Conservation (phyloP, 2,113 vertebrate genomes). For the Eretmochelys imbricata region DNA sequence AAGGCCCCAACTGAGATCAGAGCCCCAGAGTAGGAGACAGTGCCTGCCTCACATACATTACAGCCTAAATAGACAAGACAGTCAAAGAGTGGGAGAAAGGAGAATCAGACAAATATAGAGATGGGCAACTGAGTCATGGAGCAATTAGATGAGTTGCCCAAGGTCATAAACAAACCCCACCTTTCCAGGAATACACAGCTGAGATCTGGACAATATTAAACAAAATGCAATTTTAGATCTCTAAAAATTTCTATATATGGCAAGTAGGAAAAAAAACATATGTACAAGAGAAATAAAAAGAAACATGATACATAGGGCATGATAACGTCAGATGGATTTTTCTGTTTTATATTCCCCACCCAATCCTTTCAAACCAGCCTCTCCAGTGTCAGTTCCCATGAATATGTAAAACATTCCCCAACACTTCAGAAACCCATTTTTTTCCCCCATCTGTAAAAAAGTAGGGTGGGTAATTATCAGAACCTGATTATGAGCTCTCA, state of each 20-base stretch:
- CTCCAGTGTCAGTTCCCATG: conserved; percentile 17
- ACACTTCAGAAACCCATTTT: conserved; percentile 26
- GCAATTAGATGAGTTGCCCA: background rate
- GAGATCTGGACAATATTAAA: background rate
- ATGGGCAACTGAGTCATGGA: background rate
- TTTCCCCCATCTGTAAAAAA: conserved; percentile 15
- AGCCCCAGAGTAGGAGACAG: background rate
- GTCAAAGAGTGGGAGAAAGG: background rate
- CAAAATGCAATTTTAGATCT: conserved; percentile 24
- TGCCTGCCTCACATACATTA: background rate
- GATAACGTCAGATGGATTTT: background rate
- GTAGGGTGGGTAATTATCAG: conserved; percentile 36
- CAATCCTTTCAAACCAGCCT: background rate
- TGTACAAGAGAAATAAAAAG: background rate
- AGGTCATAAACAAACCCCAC: background rate
- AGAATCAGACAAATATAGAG: background rate
- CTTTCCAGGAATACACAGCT: background rate
- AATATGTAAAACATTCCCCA: conserved; percentile 37
- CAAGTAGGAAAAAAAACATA: background rate
- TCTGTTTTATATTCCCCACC: background rate
- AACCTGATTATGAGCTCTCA: conserved; percentile 47
- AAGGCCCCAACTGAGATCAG: background rate
- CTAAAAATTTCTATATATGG: background rate
- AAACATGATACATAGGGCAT: background rate
- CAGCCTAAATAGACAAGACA: background rate